Conservation (phyloP, 1,140 invertebrate species). For the Copidosoma floridanum region DNA sequence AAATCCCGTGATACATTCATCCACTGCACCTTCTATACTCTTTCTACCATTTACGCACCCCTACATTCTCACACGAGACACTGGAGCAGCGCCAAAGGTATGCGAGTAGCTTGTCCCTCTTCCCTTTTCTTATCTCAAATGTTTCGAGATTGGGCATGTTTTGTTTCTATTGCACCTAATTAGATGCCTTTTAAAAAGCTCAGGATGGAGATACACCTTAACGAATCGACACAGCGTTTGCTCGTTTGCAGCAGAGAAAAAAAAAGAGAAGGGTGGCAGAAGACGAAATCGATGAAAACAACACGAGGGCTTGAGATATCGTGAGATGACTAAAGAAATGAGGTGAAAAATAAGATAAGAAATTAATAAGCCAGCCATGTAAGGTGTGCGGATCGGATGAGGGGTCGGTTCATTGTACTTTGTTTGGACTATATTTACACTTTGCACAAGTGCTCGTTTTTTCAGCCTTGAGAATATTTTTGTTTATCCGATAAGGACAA, state of each 20-base stretch:
- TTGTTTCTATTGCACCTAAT: slow-evolving; percentile 54
- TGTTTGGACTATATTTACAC: too few species aligned
- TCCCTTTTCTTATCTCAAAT: slow-evolving; percentile 46
- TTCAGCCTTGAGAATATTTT: too few species aligned
- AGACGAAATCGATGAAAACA: slow-evolving; percentile 16
- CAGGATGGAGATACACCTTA: too few species aligned
- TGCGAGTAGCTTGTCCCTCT: slow-evolving; percentile 31
- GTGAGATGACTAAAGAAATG: too few species aligned
- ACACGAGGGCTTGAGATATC: neutral
- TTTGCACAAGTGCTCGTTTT: too few species aligned
- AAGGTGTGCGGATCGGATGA: too few species aligned
- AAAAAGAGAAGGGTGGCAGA: neutral
- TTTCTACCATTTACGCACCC: slow-evolving; percentile 8
- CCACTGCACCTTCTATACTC: neutral
- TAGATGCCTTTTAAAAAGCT: slow-evolving; percentile 48
- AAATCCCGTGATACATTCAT: slow-evolving; percentile 27
- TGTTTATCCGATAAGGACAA: too few species aligned
- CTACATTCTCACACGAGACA: slow-evolving; percentile 3
- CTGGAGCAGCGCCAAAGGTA: slow-evolving; percentile 25
- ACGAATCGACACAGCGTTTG: slow-evolving; percentile 40
- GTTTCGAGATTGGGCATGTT: slow-evolving; percentile 51
- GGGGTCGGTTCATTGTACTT: too few species aligned
- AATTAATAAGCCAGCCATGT: too few species aligned
- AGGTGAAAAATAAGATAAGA: too few species aligned
- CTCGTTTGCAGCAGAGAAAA: neutral